Conservation (phyloP, 2,113 vertebrate genomes). For the Leptobrachium ailaonicum region DNA sequence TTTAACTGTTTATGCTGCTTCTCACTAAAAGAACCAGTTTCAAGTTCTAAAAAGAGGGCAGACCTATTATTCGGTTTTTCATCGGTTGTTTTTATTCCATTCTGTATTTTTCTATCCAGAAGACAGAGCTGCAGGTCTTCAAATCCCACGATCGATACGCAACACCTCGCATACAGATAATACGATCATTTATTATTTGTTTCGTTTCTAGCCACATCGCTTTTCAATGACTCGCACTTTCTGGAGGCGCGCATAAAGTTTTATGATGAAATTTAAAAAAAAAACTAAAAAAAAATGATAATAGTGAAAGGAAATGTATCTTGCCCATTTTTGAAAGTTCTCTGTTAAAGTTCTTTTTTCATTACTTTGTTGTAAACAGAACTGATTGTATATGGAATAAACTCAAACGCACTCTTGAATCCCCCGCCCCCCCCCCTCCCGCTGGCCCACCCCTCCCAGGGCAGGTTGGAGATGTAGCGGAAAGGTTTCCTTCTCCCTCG, state of each 20-base stretch:
- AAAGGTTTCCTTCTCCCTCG: neutral
- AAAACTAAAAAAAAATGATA: no score
- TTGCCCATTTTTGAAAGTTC: conserved; percentile 38
- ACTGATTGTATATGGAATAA: conserved; percentile 41
- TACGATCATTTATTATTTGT: conserved; percentile 13
- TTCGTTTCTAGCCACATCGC: neutral
- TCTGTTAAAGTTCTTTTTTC: conserved; percentile 45
- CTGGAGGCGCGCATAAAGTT: conserved; percentile 12
- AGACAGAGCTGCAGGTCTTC: conserved; percentile 8
- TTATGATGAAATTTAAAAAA: conserved; percentile 29
- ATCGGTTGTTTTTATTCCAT: neutral
- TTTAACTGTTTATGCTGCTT: neutral
- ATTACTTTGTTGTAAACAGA: conserved; percentile 48
- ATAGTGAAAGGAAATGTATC: conserved; percentile 24
- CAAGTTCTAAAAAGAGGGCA: neutral
- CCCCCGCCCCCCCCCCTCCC: no score
- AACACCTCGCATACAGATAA: neutral
- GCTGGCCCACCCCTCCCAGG: neutral
- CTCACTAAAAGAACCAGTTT: neutral
- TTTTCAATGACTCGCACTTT: conserved; percentile 26
- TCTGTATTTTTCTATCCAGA: neutral
- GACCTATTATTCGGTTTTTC: neutral
- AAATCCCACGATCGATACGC: conserved; percentile 19
- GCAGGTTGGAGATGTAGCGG: neutral
- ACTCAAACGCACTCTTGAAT: conserved; percentile 11